Conservation (phyloP, 2,797 vertebrate genomes). For the Arrhamphus sclerolepis region DNA sequence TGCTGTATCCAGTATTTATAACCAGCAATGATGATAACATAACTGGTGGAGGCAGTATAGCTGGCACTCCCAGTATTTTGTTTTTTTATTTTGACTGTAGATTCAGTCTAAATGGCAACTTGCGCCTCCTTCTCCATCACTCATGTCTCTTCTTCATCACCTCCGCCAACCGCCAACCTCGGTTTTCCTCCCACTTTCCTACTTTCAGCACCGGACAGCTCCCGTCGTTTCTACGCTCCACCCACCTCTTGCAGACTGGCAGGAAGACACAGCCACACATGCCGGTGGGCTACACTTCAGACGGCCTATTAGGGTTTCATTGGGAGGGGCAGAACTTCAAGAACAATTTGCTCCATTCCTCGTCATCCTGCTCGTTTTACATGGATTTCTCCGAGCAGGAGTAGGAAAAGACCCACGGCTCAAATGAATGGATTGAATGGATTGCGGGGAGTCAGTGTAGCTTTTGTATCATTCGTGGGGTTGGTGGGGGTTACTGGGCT, state of each 20-base stretch:
- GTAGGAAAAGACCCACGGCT: neutral
- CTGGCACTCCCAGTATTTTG: neutral
- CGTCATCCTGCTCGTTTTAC: conserved; percentile 46
- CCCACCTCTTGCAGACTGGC: conserved; percentile 80
- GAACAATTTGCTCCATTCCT: conserved; percentile 51
- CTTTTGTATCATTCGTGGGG: conserved; percentile 4
- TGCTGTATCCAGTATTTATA: too few species aligned
- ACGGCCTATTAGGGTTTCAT: conserved; percentile 49
- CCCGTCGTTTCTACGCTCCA: conserved; percentile 64
- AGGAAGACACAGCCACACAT: conserved; percentile 74
- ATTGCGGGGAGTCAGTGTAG: conserved; percentile 15
- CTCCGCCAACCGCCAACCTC: conserved; percentile 21
- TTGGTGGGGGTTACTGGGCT: neutral
- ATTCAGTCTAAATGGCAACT: conserved; percentile 16
- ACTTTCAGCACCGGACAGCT: conserved; percentile 78
- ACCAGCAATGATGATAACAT: too few species aligned
- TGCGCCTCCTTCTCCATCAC: conserved; percentile 25
- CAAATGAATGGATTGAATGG: conserved; percentile 13
- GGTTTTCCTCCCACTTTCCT: conserved; percentile 34
- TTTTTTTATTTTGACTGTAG: neutral
- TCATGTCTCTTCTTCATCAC: conserved; percentile 15
- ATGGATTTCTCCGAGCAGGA: conserved; percentile 40
- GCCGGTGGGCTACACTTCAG: conserved; percentile 56
- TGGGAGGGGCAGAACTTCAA: conserved; percentile 66
- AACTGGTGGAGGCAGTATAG: too few species aligned